Percentiles rank a stretch among this genome's conserved stretches.
phyloP scores from a whole-genome alignment of 2,113 vertebrate genomes.

The Periophthalmus modestus region DNA sequence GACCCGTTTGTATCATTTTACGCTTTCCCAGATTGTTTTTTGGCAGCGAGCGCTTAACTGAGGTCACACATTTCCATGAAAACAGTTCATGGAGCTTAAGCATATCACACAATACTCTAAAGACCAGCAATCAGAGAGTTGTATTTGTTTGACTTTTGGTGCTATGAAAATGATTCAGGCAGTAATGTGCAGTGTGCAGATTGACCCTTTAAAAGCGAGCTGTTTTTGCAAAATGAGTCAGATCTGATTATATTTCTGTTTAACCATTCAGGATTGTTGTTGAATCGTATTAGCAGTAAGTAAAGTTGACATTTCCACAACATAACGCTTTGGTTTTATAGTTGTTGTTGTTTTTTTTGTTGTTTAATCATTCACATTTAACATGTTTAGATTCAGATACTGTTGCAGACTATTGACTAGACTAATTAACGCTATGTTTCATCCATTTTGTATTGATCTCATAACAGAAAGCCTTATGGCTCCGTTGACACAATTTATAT shows the following conservation, averaged over 20 bases:
- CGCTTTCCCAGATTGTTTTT: constrained; percentile 25
- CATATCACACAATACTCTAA: constrained; percentile 14
- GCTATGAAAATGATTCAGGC: constrained; percentile 3
- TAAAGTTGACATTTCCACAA: background rate
- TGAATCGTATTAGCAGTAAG: background rate
- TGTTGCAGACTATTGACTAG: background rate
- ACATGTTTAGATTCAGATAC: background rate
- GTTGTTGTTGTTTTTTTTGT: background rate
- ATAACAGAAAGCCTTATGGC: background rate
- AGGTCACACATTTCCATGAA: constrained; percentile 53
- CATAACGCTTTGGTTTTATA: background rate
- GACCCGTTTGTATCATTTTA: constrained; percentile 39
- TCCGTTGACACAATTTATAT: background rate
- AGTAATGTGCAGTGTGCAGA: background rate
- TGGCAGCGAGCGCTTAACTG: constrained; percentile 19
- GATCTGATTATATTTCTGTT: background rate
- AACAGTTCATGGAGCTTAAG: constrained; percentile 27
- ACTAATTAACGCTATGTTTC: background rate
- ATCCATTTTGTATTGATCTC: background rate
- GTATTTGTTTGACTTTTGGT: background rate
- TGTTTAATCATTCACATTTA: background rate
- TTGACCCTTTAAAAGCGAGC: constrained; percentile 15
- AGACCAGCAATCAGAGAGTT: constrained; percentile 2
- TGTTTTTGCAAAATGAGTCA: constrained; percentile 24
- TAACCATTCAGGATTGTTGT: background rate